A percentile compares a stretch with the other conserved stretches of the same genome.
Evolutionary conservation across 2,888 invertebrate genomes (phyloP).

Genomic region (Tanypteryx hageni): DNA sequence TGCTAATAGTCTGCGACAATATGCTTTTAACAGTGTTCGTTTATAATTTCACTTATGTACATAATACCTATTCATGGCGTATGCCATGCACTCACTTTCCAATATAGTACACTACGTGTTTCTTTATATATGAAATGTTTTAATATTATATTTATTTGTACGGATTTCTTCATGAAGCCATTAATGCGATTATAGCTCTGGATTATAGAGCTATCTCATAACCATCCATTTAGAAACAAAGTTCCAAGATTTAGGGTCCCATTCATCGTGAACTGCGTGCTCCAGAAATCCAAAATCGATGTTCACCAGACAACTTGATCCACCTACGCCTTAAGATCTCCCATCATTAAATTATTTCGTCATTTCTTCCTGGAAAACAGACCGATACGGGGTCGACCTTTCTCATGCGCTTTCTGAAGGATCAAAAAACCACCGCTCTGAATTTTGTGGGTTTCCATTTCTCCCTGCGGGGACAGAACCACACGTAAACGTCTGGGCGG

Average conservation of each 20-base stretch:
- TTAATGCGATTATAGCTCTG: not conserved
- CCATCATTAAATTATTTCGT: constrained; percentile 43
- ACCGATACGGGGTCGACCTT: constrained; percentile 13
- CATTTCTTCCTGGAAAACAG: constrained; percentile 9
- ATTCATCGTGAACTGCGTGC: not conserved
- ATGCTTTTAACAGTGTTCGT: no score
- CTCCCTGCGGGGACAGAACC: constrained; percentile 32
- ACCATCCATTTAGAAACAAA: not conserved
- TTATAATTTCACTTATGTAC: no score
- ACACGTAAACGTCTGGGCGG: constrained; percentile 8
- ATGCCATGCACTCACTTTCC: no score
- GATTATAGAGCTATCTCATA: not conserved
- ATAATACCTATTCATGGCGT: no score
- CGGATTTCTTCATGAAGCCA: no score
- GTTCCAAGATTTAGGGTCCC: not conserved
- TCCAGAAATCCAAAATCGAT: not conserved
- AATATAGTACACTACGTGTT: no score
- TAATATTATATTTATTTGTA: no score
- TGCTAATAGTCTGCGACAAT: no score
- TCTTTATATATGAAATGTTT: no score
- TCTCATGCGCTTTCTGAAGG: constrained; percentile 12
- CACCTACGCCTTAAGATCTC: constrained; percentile 37
- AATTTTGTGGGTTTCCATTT: constrained; percentile 25
- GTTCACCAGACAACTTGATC: not conserved
- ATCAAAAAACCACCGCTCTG: constrained; percentile 33